Evolutionary conservation across 2,888 invertebrate species (phyloP), one percentile per base, ranked within the genome.

Genomic region (Lottia gigantea): DNA sequence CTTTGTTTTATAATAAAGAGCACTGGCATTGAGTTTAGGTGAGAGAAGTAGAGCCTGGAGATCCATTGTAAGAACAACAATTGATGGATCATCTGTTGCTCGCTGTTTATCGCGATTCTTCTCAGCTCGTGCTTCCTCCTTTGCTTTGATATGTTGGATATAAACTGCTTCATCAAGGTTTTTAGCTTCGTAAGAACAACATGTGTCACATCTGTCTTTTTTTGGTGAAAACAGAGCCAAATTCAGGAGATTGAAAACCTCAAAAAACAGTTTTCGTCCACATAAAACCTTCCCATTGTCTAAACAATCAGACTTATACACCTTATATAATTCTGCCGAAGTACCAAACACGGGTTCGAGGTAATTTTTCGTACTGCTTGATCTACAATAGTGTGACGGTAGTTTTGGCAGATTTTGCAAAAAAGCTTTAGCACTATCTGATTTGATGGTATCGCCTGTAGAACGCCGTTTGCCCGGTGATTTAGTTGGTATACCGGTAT

Each of bases 191-290:
- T 49, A 49, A 6, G 16, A n/a, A 49, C 6, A 49, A 49, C 67
- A 67, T 3, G 62, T 19, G 40, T 71, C 62, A 46, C 71, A 63
- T 62, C 67, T 47, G 46, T 71, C 71, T 23, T 71, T 71, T n/a
- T 45, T 66, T 62, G 66, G 70, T 25, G 62, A 66, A 15, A 45
- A 66, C 19, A 66, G 23, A 15, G 65, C 62, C 31, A 64, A n/a
- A 31, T 69, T 69, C 61, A 46, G 40, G 64, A 49, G 16, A n/a
- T 65, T 61, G 16, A 61, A 55, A 31, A 64, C 62, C 40, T 65
- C n/a, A 7, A 49, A 31, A 19, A 69, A 47, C 15, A 64, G 14
- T 49, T 47, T 23, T 45, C n/a, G n/a, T n/a, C n/a, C n/a, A n/a
- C n/a, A n/a, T n/a, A n/a, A n/a, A n/a, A n/a, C n/a, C n/a, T n/a